phyloP scores from a whole-genome alignment of 2,113 vertebrate species.

The Octodon degus region DNA sequence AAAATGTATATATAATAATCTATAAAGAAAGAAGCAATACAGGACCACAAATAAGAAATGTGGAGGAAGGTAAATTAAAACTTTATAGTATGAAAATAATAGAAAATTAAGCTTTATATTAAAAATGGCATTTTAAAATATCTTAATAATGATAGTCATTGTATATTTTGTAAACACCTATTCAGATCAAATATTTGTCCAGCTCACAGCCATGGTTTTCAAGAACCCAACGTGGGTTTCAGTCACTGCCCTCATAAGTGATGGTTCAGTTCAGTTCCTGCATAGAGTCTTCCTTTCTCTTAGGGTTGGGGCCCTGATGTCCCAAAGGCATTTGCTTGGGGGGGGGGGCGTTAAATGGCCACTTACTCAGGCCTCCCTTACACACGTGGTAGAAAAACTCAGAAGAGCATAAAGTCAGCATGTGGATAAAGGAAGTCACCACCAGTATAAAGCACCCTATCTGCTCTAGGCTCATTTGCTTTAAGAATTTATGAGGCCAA shows the following conservation, averaged over 20 bases:
- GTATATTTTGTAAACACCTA: not conserved
- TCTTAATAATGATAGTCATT: not conserved
- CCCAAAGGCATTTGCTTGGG: not conserved
- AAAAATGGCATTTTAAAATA: not conserved
- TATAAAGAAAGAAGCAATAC: not conserved
- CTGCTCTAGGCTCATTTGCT: not conserved
- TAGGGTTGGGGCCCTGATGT: not conserved
- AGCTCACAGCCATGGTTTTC: not conserved
- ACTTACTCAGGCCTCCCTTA: not conserved
- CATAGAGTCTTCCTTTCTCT: not conserved
- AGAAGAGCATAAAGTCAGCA: not conserved
- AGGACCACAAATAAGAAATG: not conserved
- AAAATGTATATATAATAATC: not conserved
- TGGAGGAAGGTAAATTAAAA: too few relatives aligned
- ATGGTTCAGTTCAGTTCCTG: not conserved
- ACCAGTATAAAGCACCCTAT: not conserved
- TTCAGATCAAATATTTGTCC: not conserved
- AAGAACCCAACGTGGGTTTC: not conserved
- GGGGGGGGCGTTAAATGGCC: not conserved
- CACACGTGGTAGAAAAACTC: not conserved
- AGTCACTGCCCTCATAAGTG: not conserved
- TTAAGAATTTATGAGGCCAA: not conserved
- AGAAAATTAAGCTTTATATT: not conserved
- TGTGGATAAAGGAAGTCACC: not conserved
- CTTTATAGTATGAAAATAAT: not conserved